Evolutionary conservation across 2,113 vertebrate genomes (phyloP), one percentile per base, ranked within the genome.

Genomic region (Phasianus colchicus): DNA sequence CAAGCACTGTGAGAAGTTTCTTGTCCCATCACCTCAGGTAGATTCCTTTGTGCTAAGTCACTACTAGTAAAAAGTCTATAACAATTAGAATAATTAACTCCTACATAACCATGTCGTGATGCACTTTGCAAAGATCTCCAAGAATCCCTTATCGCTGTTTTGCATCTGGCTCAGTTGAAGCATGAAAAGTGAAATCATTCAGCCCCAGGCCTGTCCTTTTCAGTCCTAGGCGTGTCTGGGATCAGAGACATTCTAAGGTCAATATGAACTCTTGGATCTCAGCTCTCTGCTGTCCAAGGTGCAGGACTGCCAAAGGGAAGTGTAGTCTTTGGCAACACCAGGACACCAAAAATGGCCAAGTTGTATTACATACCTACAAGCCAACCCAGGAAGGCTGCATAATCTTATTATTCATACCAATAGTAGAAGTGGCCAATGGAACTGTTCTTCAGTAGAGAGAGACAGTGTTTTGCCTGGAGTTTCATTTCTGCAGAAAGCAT

Each of bases 71-170:
- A 74, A 93, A 70, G 47, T 32, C 20, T 48, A 50, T 20, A 36
- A 83, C 42, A 86, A 91, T 92, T 88, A 88, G 55, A 73, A 77
- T 63, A 91, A 96, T 93, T 93, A 96, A 88, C 72, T 86, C 83
- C 69, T 36, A 74, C 83, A 74, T 21, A 67, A 91, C 29, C 32
- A 60, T 77, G 76, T 55, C 47, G 19, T 60, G 47, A 86, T 71
- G 34, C 13, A 75, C 76, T 93, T 65, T 61, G 36, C 66, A 79
- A 85, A 87, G 77, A 79, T 65, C 65, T 95, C 88, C 77, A 94
- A 92, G 76, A 94, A 88, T 66, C 42, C 32, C 32, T 52, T 86
- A 90, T 86, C 80, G 30, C 36, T 3, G 2, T 65, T 79, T 73
- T 50, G 3, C 24, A 87, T 83, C 64, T 79, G 8, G 1, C 1